These are phyloP conservation scores for Steatocranus sp. DNA, from an alignment of 2,797 vertebrate species.

Conservation along the genomic window DNA sequence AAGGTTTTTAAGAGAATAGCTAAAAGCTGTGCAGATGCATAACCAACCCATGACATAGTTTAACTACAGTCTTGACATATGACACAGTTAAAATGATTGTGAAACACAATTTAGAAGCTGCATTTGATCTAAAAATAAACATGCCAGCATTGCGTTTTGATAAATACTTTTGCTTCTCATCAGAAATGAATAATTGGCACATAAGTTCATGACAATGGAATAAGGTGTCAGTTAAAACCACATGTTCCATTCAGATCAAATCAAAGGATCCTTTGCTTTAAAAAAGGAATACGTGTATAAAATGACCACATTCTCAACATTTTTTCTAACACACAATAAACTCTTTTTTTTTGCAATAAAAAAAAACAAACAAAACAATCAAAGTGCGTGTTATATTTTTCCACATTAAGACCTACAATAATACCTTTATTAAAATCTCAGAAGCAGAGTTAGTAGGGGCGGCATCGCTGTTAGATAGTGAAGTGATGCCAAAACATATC, in stretches of 20 bases:
- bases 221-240: background rate
- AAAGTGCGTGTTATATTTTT: slow-evolving; percentile 67
- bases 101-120: slow-evolving; percentile 5
- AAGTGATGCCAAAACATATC: slow-evolving; percentile 67
- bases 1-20: background rate
- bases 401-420: slow-evolving; percentile 74
- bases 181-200: slow-evolving; percentile 36
- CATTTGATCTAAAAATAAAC: slow-evolving; percentile 8
- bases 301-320: slow-evolving; percentile 61
- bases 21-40: slow-evolving; percentile 26
- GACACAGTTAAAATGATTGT: background rate
- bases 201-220: slow-evolving; percentile 18
- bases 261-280: slow-evolving; percentile 4
- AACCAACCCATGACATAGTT: background rate
- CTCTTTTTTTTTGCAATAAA: slow-evolving; percentile 28
- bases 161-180: background rate
- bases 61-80: background rate
- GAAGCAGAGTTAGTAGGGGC: slow-evolving; percentile 78
- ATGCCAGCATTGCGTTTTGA: background rate
- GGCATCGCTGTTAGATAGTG: slow-evolving; percentile 70
- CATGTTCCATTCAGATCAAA: background rate
- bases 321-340: slow-evolving; percentile 44
- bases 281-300: slow-evolving; percentile 48
- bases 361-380: slow-evolving; percentile 46
- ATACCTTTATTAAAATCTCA: slow-evolving; percentile 70